Evolutionary conservation across 2,113 vertebrate species (phyloP), one percentile per base, ranked within the genome.

Genomic region (Amphiprion percula): DNA sequence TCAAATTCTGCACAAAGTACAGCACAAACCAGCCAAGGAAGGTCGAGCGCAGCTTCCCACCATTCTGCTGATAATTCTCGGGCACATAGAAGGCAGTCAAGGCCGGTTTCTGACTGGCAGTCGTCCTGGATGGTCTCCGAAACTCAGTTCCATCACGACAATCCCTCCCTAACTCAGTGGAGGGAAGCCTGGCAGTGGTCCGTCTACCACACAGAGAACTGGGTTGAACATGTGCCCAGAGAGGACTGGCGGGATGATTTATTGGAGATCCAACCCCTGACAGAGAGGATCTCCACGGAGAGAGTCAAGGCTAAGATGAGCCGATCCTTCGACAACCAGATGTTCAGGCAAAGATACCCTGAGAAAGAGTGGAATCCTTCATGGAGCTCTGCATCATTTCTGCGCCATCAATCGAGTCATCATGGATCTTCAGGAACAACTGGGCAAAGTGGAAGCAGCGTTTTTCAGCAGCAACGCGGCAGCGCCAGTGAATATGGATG

Each of bases 91-190:
- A 69, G 56, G 16, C 17, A 15, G 4, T 3, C 9, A 10, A 55
- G 44, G 28, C 67, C 68, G 17, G 11, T 37, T 19, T 60, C 64
- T 55, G 90, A 92, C 56, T 94, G 91, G 91, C 75, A 74, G 30
- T 39, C 58, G 5, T 70, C 89, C 24, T 94, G 89, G 87, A 83
- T 74, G 87, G 54, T 90, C 52, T 86, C 82, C 46, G 81, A 88
- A 54, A 74, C 76, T 28, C 61, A 77, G n/a, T 67, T 80, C 28
- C 73, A 26, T 60, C 88, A 90, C 33, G 83, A 91, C 46, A 85
- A 30, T 66, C 87, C 85, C 1, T 92, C 90, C 0, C 44, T 85
- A 0, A 80, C 30, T 14, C 84, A 91, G 28, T 93, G 90, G 90
- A 77, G 53, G 19, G 85, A 87, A 15, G 77, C 90, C 2, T 93